These are phyloP conservation scores for Mystacornis crossleyi DNA, from an alignment of 2,113 vertebrate species.

Conservation along the genomic window DNA sequence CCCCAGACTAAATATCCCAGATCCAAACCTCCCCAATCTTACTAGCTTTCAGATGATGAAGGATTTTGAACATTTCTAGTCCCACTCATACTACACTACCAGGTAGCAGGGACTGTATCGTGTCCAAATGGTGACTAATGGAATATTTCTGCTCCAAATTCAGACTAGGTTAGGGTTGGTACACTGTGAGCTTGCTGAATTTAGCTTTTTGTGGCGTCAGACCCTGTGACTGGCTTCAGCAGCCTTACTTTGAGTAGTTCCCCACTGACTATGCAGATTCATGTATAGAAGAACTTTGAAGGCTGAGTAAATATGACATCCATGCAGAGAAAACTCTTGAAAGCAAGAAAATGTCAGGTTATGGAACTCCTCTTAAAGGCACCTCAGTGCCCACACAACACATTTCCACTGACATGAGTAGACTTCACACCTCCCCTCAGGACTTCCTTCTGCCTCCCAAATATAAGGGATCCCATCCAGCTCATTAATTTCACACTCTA, in stretches of 20 bases:
- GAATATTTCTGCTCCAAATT: not conserved
- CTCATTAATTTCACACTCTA: constrained; percentile 48
- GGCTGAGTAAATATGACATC: constrained; percentile 11
- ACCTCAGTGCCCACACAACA: constrained; percentile 60
- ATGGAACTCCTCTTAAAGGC: constrained; percentile 45
- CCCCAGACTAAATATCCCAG: no score
- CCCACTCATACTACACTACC: not conserved
- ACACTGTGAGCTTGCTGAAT: not conserved
- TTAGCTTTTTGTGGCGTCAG: not conserved
- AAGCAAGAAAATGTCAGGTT: constrained; percentile 54
- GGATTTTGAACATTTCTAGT: not conserved
- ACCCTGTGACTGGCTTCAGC: not conserved
- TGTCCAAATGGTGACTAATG: not conserved
- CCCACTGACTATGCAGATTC: not conserved
- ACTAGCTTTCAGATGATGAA: not conserved
- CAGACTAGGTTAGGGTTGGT: not conserved
- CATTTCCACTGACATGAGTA: constrained; percentile 41
- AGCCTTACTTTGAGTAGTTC: not conserved
- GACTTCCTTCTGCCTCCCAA: constrained; percentile 50
- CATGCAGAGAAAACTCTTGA: constrained; percentile 11
- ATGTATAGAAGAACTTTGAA: not conserved
- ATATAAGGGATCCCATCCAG: constrained; percentile 47
- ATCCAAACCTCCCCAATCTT: no score
- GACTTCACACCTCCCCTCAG: constrained; percentile 49
- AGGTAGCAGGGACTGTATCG: not conserved